Evolutionary conservation across 2,888 invertebrate genomes (phyloP), one percentile per base, ranked within the genome.

Genomic region (Germaria angustata): DNA sequence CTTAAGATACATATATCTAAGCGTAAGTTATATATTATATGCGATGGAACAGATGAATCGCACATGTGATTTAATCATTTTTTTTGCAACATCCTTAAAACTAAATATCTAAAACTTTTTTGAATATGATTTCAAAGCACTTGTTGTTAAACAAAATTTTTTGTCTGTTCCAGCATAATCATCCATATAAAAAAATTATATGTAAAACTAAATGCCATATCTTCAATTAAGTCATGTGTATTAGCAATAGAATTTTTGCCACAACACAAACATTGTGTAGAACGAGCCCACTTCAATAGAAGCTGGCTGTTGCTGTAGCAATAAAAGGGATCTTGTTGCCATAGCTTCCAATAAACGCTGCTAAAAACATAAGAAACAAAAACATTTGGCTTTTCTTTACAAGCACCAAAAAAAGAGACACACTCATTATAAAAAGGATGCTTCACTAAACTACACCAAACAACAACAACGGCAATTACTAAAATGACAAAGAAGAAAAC

Each of bases 401-500:
- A 6, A 41, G 17, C 2, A 46, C 11, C 8, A 46, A 28, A 39
- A 65, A 71, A 20, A 65, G 61, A 69, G 34, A 65, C 49, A 65
- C 49, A 53, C 79, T 82, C 79, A 82, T 82, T 82, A 82, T 75
- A 78, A 82, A 82, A 79, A 76, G 79, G 79, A 82, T 82, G 82
- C 79, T 82, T 76, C 82, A 79, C 79, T 79, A 71, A 66, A 66
- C 75, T 71, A 53, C 75, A 76, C n/a, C n/a, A n/a, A n/a, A n/a
- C n/a, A n/a, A 9, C 55, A 75, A 15, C 59, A 73, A 34, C 61
- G 55, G 36, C 69, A 68, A 65, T 63, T 53, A 75, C 20, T 78
- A 78, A 68, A 69, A 71, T 55, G 66, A 76, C 57, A 71, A 78
- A 46, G 28, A 49, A 61, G 66, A 6, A 55, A 41, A 32, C 71